Evolutionary conservation across 2,113 vertebrate genomes (phyloP).

Genomic region (Pollimyrus isidori): DNA sequence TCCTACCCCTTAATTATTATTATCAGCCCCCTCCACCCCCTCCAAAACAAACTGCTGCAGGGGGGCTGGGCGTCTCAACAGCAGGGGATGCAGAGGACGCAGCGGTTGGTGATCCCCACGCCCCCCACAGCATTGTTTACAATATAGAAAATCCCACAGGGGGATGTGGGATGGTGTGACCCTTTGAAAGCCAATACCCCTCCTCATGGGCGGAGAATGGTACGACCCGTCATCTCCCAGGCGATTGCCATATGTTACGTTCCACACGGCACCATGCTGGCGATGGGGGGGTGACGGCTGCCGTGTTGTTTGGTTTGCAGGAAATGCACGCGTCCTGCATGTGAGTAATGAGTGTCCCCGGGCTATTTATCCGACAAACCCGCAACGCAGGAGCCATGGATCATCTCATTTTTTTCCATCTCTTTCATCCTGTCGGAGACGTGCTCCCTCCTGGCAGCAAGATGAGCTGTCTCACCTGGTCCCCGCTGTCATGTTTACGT

Average conservation of each 20-base stretch:
- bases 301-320: constrained; percentile 21
- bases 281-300: neutral
- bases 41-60: neutral
- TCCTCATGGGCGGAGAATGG: neutral
- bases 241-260: constrained; percentile 30
- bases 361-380: constrained; percentile 7
- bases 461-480: neutral
- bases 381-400: constrained; percentile 17
- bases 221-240: constrained; percentile 13
- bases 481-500: neutral
- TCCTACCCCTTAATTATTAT: neutral
- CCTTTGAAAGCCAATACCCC: neutral
- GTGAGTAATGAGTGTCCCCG: constrained; percentile 1
- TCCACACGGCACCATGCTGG: neutral
- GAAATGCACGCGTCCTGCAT: constrained; percentile 13
- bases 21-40: neutral
- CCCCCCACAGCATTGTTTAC: neutral
- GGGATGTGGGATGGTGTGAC: neutral
- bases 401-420: neutral
- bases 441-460: constrained; percentile 12
- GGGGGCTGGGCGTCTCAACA: neutral
- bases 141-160: neutral
- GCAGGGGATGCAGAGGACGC: neutral
- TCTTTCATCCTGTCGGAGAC: constrained; percentile 2
- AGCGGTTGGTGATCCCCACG: neutral